These are phyloP conservation scores for Norana najaformis DNA, from an alignment of 2,888 invertebrate species.

Conservation along the genomic window DNA sequence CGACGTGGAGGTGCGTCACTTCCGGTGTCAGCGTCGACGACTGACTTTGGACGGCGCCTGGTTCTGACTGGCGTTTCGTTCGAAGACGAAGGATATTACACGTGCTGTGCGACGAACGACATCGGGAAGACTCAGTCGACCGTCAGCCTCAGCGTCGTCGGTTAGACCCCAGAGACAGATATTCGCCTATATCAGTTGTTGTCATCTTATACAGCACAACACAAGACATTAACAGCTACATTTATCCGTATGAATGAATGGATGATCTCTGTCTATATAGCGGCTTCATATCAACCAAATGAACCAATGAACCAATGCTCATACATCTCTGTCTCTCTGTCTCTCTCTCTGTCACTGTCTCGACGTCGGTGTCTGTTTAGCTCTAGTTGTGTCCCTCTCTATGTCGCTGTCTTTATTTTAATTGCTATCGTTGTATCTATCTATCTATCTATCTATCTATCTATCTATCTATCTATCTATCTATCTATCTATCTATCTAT, in stretches of 20 bases:
- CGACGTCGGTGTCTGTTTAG: too few relatives aligned
- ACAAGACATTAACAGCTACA: too few relatives aligned
- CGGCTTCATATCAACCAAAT: background rate
- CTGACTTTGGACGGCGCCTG: conserved; percentile 25
- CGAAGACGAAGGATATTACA: background rate
- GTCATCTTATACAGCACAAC: too few relatives aligned
- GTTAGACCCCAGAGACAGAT: background rate
- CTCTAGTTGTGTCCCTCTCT: too few relatives aligned
- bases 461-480: too few relatives aligned
- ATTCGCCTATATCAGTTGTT: too few relatives aligned
- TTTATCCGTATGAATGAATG: background rate
- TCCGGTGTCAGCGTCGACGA: background rate
- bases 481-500: too few relatives aligned
- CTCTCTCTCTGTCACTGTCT: too few relatives aligned
- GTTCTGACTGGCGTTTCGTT: background rate
- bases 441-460: background rate
- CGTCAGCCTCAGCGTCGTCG: conserved; percentile 17
- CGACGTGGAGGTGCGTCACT: background rate
- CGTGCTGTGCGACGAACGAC: conserved; percentile 21
- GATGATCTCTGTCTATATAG: background rate
- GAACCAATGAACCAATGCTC: too few relatives aligned
- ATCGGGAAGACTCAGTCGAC: background rate
- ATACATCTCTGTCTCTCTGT: background rate
- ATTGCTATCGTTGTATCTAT: background rate
- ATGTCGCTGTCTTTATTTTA: too few relatives aligned